phyloP scores from a whole-genome alignment of 2,113 vertebrate species.

The Pelmatolapia mariae region DNA sequence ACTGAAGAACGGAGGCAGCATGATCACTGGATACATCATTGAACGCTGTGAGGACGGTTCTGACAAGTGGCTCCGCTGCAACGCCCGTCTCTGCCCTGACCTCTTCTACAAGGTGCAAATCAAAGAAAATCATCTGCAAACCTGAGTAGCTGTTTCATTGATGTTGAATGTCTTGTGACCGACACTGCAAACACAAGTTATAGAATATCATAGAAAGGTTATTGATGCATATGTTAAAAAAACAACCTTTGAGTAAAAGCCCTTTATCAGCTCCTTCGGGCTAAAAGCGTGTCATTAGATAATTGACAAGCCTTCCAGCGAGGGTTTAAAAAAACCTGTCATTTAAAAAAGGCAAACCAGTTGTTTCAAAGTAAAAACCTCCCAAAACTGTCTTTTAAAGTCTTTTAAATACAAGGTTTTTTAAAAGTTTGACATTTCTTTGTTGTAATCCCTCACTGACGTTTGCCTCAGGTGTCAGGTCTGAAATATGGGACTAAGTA shows the following conservation, averaged over 20 bases:
- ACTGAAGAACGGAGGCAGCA: conserved; percentile 85
- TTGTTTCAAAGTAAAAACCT: not conserved
- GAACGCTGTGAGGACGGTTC: conserved; percentile 85
- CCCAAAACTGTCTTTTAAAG: not conserved
- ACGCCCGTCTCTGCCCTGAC: conserved; percentile 82
- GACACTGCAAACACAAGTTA: not conserved
- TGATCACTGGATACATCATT: conserved; percentile 89
- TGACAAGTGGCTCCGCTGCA: conserved; percentile 93
- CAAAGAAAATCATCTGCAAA: not conserved
- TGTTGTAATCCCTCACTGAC: not conserved
- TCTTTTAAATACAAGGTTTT: not conserved
- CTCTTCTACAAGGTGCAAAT: conserved; percentile 83
- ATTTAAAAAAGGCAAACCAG: not conserved
- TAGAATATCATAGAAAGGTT: not conserved
- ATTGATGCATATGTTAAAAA: not conserved
- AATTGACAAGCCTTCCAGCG: not conserved
- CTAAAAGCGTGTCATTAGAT: not conserved
- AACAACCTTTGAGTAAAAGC: not conserved
- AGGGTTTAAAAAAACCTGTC: not conserved
- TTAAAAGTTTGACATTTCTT: not conserved
- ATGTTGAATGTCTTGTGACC: not conserved
- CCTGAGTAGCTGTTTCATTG: not conserved
- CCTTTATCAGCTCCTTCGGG: not conserved
- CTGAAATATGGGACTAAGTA: conserved; percentile 86
- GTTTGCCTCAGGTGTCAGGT: conserved; percentile 80